Base-by-base conservation (phyloP, 2,797 vertebrate genomes). In the Cyprinodon diabolis region DNA sequence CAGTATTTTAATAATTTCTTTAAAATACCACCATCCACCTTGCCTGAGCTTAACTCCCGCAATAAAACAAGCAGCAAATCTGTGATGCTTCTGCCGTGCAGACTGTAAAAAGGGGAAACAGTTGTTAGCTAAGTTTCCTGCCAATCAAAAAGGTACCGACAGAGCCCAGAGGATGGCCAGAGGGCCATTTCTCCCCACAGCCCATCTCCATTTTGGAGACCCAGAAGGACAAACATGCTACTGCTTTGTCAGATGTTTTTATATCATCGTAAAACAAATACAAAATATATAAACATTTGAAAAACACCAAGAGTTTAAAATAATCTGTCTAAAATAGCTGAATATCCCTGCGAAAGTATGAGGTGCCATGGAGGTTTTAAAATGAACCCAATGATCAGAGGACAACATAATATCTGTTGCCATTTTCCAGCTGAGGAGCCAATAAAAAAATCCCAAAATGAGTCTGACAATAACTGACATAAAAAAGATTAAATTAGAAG, bases 401-500 rank as follows among this genome's bases (percentile, higher is more conserved):
- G n/a, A 63, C 13, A 49, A 45, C 19, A 17, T 4, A 8, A 3
- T 43, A n/a, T 63, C 19, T 65, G 10, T 30, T 43, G 19, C n/a
- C 2, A 19, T 11, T 12, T 9, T 45, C 19, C 62, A 45, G 13
- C 40, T 40, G n/a, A n/a, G 21, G 21, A 5, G 43, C 5, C 60
- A 10, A 63, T 65, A 21, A 65, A 11, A 47, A 72, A 52, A 77
- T n/a, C n/a, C 55, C 15, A 15, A 62, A 23, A 79, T 30, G 76
- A 23, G 11, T 25, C 62, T 43, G 25, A 76, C 9, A 71, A 66
- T 54, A 80, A 78, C 15, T 60, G 23, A 66, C 19, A 68, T 68
- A 66, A 72, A 78, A 30, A 74, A 58, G 55, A 66, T 75, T 47
- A 66, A 57, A 74, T 51, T 67, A 54, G 15, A 30, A 67, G 54